These are phyloP conservation scores for Macroglossus sobrinus DNA, from an alignment of 2,113 vertebrate species.

Conservation along the genomic window DNA sequence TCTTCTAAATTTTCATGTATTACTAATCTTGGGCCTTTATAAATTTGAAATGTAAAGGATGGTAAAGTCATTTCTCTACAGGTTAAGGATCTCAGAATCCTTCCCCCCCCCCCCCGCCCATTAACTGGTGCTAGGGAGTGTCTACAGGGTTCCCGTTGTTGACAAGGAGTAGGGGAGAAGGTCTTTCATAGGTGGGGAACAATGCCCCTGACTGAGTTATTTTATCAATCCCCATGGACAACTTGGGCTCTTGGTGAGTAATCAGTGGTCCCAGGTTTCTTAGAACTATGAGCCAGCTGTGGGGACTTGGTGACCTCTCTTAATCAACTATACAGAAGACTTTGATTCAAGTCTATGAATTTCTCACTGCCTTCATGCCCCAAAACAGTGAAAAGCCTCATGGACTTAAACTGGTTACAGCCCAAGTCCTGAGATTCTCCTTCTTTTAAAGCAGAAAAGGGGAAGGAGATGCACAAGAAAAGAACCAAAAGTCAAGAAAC, in stretches of 20 bases:
- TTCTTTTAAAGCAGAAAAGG: neutral
- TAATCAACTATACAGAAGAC: neutral
- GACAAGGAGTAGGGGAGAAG: neutral
- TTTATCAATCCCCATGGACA: neutral
- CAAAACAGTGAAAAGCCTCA: neutral
- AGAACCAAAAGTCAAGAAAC: neutral
- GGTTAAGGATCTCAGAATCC: neutral
- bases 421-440: neutral
- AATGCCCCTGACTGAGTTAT: neutral
- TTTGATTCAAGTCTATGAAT: neutral
- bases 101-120: too few relatives aligned
- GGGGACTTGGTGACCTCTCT: neutral
- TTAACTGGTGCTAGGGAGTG: neutral
- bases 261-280: neutral
- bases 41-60: neutral
- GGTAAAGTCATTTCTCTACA: neutral
- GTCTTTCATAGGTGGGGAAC: neutral
- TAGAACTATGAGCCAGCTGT: neutral
- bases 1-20: neutral
- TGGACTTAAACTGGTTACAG: neutral
- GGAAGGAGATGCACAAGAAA: neutral
- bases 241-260: neutral
- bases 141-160: neutral
- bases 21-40: neutral
- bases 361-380: neutral